Evolutionary conservation across 2,113 vertebrate species (phyloP).

Genomic region (Lycaon pictus): DNA sequence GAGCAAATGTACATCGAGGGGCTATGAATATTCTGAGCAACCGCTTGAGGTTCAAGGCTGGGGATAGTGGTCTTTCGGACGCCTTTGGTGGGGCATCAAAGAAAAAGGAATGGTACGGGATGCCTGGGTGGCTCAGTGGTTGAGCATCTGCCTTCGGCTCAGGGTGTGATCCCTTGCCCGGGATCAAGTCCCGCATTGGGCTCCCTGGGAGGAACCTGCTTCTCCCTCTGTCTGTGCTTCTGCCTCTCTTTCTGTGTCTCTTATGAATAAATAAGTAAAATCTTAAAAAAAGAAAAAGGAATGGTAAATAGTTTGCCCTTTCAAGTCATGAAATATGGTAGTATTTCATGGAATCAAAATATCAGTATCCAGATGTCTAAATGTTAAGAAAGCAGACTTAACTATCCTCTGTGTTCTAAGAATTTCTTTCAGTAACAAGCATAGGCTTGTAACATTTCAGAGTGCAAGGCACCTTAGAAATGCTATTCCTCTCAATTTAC

Average conservation of each 20-base stretch:
- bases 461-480: neutral
- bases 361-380: neutral
- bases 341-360: constrained; percentile 33
- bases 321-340: neutral
- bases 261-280: too few relatives aligned
- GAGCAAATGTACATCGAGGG: neutral
- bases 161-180: too few relatives aligned
- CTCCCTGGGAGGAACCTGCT: too few relatives aligned
- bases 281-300: neutral
- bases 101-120: neutral
- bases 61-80: neutral
- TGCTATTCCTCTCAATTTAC: neutral
- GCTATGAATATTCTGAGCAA: neutral
- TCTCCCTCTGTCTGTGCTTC: too few relatives aligned
- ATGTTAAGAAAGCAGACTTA: neutral
- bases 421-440: neutral
- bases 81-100: neutral
- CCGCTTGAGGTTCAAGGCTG: neutral
- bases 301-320: neutral
- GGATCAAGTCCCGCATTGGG: too few relatives aligned
- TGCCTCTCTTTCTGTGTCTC: too few relatives aligned
- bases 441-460: neutral
- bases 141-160: too few relatives aligned
- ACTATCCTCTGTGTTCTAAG: constrained; percentile 2
- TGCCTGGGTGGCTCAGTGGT: too few relatives aligned